Percentiles rank a stretch among this genome's conserved stretches.
phyloP scores from a whole-genome alignment of 2,797 vertebrate species.

The Botia almorhae region DNA sequence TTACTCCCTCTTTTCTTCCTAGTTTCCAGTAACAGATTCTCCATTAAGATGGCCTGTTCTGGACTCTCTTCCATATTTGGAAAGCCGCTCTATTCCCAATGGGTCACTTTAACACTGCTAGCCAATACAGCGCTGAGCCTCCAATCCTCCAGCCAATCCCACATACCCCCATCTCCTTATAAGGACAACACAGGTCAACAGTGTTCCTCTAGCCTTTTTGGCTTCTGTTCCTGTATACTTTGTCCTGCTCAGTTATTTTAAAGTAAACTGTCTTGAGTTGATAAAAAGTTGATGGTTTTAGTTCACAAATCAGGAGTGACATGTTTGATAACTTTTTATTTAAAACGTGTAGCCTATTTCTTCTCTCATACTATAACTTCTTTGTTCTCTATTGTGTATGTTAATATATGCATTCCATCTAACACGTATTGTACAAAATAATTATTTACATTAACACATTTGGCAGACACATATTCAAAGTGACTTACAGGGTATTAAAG shows the following conservation, averaged over 20 bases:
- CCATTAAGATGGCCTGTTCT: slow-evolving; percentile 59
- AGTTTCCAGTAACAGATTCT: slow-evolving; percentile 3
- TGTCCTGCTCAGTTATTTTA: slow-evolving; percentile 58
- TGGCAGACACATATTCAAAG: too few species aligned
- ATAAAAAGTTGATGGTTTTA: slow-evolving; percentile 32
- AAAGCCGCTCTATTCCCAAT: slow-evolving; percentile 84
- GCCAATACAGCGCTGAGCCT: slow-evolving; percentile 70
- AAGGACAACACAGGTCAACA: slow-evolving; percentile 83
- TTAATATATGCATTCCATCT: slow-evolving; percentile 20
- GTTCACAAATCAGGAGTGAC: neutral
- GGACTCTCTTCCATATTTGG: slow-evolving; percentile 87
- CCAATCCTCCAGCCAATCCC: slow-evolving; percentile 76
- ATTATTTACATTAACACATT: too few species aligned
- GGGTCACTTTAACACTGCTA: slow-evolving; percentile 78
- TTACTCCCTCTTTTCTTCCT: slow-evolving; percentile 44
- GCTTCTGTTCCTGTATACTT: slow-evolving; percentile 40
- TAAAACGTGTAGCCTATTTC: slow-evolving; percentile 8
- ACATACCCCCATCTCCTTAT: slow-evolving; percentile 84
- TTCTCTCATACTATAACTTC: too few species aligned
- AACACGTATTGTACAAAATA: neutral
- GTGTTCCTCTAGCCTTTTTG: slow-evolving; percentile 67
- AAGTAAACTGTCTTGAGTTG: slow-evolving; percentile 19
- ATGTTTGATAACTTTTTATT: neutral
- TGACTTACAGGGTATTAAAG: too few species aligned
- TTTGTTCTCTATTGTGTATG: neutral